Evolutionary conservation across 2,888 invertebrate species (phyloP).

Genomic region (Auanema sp.): DNA sequence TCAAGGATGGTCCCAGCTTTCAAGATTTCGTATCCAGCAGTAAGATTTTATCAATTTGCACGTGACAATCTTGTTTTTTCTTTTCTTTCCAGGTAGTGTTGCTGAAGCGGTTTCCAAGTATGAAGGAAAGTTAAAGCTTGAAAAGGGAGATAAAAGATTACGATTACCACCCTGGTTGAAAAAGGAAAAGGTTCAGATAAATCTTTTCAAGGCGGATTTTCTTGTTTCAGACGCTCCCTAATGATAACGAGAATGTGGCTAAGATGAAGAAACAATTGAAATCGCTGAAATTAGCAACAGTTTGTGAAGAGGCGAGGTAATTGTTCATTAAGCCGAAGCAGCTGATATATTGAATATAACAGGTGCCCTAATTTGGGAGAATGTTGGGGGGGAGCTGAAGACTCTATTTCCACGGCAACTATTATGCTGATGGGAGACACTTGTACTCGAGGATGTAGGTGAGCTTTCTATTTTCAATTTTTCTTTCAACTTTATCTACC

Average conservation of each 20-base stretch:
- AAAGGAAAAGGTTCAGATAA: constrained; percentile 44
- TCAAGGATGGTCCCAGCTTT: constrained; percentile 55
- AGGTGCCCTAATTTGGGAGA: constrained; percentile 72
- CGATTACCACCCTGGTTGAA: constrained; percentile 62
- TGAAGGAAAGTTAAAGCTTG: constrained; percentile 45
- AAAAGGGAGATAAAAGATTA: constrained; percentile 51
- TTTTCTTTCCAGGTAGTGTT: constrained; percentile 23
- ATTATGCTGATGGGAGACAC: constrained; percentile 99
- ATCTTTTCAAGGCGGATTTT: constrained; percentile 1
- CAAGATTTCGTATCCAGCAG: constrained; percentile 54
- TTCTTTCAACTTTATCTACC: background rate
- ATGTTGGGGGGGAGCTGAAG: constrained; percentile 91
- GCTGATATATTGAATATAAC: background rate
- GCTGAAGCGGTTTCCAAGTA: constrained; percentile 43
- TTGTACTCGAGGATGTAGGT: constrained; percentile 87
- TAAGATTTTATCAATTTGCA: constrained; percentile 11
- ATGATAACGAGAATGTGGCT: constrained; percentile 49
- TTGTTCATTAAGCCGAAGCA: background rate
- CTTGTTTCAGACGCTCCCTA: constrained; percentile 28
- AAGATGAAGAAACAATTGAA: constrained; percentile 58
- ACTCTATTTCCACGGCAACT: constrained; percentile 85
- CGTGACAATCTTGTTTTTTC: background rate
- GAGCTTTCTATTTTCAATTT: background rate
- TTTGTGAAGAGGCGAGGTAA: constrained; percentile 59
- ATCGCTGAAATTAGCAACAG: constrained; percentile 58